Evolutionary conservation across 2,888 invertebrate genomes (phyloP).

Genomic region (Pseudoips prasinana): DNA sequence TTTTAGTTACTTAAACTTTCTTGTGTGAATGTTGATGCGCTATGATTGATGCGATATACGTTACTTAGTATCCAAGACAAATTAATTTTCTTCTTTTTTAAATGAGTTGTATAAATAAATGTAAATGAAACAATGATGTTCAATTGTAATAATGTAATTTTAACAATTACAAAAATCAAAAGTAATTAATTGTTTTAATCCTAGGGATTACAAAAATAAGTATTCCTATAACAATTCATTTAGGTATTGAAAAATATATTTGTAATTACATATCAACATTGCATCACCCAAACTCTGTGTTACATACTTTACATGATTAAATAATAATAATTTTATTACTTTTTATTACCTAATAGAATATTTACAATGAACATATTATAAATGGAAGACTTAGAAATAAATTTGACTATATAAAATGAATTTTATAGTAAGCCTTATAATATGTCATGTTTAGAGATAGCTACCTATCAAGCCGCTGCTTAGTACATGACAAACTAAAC

Average conservation of each 20-base stretch:
- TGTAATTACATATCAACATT: constrained; percentile 47
- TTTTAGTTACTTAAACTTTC: no score
- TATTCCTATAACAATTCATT: constrained; percentile 40
- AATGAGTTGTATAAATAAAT: no score
- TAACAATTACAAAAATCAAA: constrained; percentile 60
- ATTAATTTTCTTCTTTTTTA: no score
- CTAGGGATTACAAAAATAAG: constrained; percentile 75
- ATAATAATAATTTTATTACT: constrained; percentile 19
- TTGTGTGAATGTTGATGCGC: no score
- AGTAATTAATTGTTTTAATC: constrained; percentile 42
- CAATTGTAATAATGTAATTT: constrained; percentile 65
- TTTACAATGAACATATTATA: constrained; percentile 54
- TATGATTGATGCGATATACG: no score
- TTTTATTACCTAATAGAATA: constrained; percentile 45
- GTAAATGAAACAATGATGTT: no score
- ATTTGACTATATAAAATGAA: constrained; percentile 57
- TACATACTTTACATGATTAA: constrained; percentile 26
- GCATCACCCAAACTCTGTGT: constrained; percentile 41
- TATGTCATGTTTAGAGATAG: constrained; percentile 55
- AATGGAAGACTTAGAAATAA: constrained; percentile 57
- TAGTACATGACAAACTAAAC: constrained; percentile 56
- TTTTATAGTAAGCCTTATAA: constrained; percentile 41
- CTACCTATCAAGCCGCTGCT: constrained; percentile 42
- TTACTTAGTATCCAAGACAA: no score
- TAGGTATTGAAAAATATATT: constrained; percentile 37